phyloP scores from a whole-genome alignment of 2,888 invertebrate genomes.

The Lypha dubia region DNA sequence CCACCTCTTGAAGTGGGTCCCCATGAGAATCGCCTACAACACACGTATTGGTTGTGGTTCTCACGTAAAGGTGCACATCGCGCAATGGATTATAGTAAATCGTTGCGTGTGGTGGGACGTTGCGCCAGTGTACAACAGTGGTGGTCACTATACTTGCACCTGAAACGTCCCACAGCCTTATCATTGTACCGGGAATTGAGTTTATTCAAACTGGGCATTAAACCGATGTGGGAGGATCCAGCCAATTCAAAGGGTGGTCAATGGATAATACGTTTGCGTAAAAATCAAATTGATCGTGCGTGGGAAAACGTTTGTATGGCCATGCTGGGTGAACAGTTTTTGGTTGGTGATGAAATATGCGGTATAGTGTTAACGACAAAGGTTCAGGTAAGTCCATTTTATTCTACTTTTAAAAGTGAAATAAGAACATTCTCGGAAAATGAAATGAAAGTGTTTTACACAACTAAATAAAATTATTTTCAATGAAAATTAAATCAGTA shows the following conservation, averaged over 20 bases:
- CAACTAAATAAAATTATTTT: not conserved
- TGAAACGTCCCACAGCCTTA: constrained; percentile 94
- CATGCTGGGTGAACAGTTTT: constrained; percentile 99
- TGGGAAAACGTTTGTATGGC: constrained; percentile 99
- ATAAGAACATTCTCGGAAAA: constrained; percentile 14
- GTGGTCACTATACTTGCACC: constrained; percentile 97
- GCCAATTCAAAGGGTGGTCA: constrained; percentile 98
- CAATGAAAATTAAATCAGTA: not conserved
- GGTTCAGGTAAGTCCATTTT: constrained; percentile 85
- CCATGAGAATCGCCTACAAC: constrained; percentile 96
- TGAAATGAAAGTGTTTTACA: constrained; percentile 55
- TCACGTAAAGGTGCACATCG: constrained; percentile 85
- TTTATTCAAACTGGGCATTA: constrained; percentile 98
- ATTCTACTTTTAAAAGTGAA: constrained; percentile 44
- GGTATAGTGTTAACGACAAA: constrained; percentile 98
- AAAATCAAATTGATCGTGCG: constrained; percentile 96
- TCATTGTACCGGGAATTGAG: constrained; percentile 96
- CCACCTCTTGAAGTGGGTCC: constrained; percentile 89
- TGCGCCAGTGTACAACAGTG: constrained; percentile 98
- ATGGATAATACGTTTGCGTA: constrained; percentile 97
- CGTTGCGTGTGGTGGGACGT: constrained; percentile 93
- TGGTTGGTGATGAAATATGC: constrained; percentile 99
- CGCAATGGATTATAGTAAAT: constrained; percentile 83
- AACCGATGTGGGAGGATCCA: constrained; percentile 99
- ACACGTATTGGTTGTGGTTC: constrained; percentile 97